Base-by-base conservation (phyloP, 2,888 invertebrate genomes). In the Oxyscelio sp. region DNA sequence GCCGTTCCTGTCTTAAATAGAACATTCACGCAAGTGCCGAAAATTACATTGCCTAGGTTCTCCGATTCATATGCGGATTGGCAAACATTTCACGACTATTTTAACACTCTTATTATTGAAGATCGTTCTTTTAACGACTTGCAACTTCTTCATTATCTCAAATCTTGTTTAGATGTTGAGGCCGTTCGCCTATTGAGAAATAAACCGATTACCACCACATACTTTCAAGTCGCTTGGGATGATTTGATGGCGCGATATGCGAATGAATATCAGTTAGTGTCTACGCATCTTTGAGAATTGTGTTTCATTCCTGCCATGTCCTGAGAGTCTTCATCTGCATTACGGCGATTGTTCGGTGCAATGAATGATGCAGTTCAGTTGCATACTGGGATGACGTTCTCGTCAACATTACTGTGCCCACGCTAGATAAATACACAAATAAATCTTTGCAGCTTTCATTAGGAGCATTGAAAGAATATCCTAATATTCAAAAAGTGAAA, bases 121-220 rank as follows among this genome's bases (percentile, higher is more conserved):
- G 22, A 68, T 38, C 31, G 4, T 9, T 52, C 48, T 11, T 68
- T 54, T 13, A 21, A 17, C 54, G 22, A 50, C n/a, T 66, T 66
- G 17, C 66, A 66, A 34, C 45, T 31, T n/a, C 54, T 70, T 1
- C 56, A 70, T 13, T 56, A 70, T 31, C 34, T 70, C 13, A 70
- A 70, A 13, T 70, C 70, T 4, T 70, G 70, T 21, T 27, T 56
- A 21, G 56, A 56, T 43, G 70, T 54, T 31, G 70, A 70, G 13
- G 70, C 70, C 5, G 34, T 40, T 19, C 38, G 40, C 6, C 21
- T 59, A 34, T 4, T 34, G 34, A 34, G 9, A 11, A 34, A 34
- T 11, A 34, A 34, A 11, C 34, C 8, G 2, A 34, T 11, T 9
- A 34, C 11, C 34, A 11, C 34, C 34, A 11, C 11, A 2, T 21